A percentile compares a stretch with the other conserved stretches of the same genome.
phyloP scores from a whole-genome alignment of 2,888 invertebrate species.

The Prosopocoilus inquinatus region DNA sequence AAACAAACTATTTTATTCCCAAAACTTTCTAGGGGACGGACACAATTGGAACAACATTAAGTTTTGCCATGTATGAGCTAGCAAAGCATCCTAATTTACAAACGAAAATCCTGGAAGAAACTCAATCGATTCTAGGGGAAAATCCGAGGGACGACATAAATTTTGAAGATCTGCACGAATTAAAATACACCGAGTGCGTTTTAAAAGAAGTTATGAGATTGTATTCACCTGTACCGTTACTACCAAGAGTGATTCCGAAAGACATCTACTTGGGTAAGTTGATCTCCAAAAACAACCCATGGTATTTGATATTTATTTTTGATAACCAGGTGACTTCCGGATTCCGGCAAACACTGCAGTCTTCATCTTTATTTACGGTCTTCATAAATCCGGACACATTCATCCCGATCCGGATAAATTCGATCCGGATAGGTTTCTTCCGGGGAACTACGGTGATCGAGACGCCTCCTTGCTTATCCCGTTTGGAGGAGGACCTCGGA shows the following conservation, averaged over 20 bases:
- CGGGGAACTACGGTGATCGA: slow-evolving; percentile 7
- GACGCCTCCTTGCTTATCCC: neutral
- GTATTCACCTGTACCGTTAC: slow-evolving; percentile 20
- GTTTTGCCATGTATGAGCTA: slow-evolving; percentile 25
- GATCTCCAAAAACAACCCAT: too few species aligned
- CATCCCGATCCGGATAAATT: slow-evolving; percentile 22
- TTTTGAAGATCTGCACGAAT: slow-evolving; percentile 17
- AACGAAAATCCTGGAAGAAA: slow-evolving; percentile 26
- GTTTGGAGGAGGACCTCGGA: neutral
- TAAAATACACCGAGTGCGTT: slow-evolving; percentile 26
- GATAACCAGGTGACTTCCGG: too few species aligned
- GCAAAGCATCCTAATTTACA: slow-evolving; percentile 26
- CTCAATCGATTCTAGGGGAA: slow-evolving; percentile 10
- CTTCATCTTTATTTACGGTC: slow-evolving; percentile 11
- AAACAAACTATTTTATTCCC: too few species aligned
- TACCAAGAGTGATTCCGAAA: slow-evolving; percentile 11
- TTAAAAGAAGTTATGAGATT: slow-evolving; percentile 26
- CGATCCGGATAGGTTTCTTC: slow-evolving; percentile 21
- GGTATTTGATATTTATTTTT: too few species aligned
- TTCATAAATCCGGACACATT: slow-evolving; percentile 14
- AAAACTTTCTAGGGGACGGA: slow-evolving; percentile 33
- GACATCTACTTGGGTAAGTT: slow-evolving; percentile 14
- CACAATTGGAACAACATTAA: slow-evolving; percentile 23
- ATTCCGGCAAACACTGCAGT: too few species aligned
- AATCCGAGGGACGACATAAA: slow-evolving; percentile 1